phyloP scores from a whole-genome alignment of 2,113 vertebrate species.

The Melanotaenia duboulayi region DNA sequence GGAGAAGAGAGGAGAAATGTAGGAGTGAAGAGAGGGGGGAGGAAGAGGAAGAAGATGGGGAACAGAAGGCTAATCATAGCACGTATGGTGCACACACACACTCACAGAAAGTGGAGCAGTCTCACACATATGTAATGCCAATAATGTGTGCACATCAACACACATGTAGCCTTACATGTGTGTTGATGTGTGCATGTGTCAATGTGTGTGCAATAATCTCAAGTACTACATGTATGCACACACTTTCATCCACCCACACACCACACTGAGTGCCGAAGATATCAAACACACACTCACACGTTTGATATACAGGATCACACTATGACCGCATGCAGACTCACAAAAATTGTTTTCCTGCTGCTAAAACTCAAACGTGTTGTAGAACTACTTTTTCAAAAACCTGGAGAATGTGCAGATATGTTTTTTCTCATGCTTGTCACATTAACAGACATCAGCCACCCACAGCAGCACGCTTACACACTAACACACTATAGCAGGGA shows the following conservation, averaged over 20 bases:
- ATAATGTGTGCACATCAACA: slow-evolving; percentile 19
- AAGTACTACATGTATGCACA: slow-evolving; percentile 14
- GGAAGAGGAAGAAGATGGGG: slow-evolving; percentile 26
- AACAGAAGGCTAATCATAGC: slow-evolving; percentile 45
- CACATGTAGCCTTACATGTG: slow-evolving; percentile 27
- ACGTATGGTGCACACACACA: slow-evolving; percentile 29
- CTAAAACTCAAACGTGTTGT: neutral
- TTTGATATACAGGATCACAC: neutral
- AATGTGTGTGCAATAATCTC: slow-evolving; percentile 11
- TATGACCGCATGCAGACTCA: neutral
- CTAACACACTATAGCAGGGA: too few relatives aligned
- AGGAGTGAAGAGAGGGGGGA: slow-evolving; percentile 27
- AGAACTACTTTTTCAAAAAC: slow-evolving; percentile 16
- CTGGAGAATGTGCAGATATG: neutral
- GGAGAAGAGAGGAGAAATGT: slow-evolving; percentile 32
- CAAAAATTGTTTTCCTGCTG: neutral
- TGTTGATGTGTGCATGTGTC: too few relatives aligned
- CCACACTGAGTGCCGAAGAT: slow-evolving; percentile 13
- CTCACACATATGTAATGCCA: slow-evolving; percentile 29
- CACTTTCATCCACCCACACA: slow-evolving; percentile 42
- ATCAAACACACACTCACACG: slow-evolving; percentile 16
- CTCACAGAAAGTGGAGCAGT: slow-evolving; percentile 32
- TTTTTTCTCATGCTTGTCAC: neutral
- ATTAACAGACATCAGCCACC: slow-evolving; percentile 3
- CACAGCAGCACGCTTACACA: neutral